Conservation (phyloP, 2,113 vertebrate species). For the Choloepus hoffmanni region DNA sequence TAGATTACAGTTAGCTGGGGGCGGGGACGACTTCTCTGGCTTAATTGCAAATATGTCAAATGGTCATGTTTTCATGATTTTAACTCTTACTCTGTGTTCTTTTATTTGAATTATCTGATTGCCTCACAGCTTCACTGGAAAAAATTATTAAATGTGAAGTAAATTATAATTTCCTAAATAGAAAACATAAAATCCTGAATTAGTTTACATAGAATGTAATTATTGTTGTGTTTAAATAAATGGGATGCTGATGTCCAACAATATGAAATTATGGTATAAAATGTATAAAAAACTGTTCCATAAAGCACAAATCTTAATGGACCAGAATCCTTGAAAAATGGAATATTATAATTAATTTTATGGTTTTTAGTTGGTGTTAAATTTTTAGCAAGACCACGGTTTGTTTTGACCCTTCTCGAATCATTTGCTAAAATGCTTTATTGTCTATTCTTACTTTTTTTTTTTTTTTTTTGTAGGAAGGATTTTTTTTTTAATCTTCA, state of each 20-base stretch:
- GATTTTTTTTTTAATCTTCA: too few relatives aligned
- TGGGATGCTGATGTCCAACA: background rate
- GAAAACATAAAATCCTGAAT: too few relatives aligned
- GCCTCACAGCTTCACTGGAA: background rate
- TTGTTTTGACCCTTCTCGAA: too few relatives aligned
- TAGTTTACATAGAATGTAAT: background rate
- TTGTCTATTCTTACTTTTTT: background rate
- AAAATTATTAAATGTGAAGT: background rate
- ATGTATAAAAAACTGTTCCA: background rate
- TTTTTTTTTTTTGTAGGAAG: too few relatives aligned
- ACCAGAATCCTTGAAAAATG: conserved; percentile 25
- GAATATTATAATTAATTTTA: conserved; percentile 26
- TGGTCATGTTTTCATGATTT: background rate
- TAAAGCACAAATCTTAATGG: conserved; percentile 30
- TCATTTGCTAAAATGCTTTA: too few relatives aligned
- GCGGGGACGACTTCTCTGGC: too few relatives aligned
- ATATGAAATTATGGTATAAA: conserved; percentile 8
- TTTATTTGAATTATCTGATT: conserved; percentile 23
- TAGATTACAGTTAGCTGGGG: background rate
- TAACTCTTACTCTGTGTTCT: background rate
- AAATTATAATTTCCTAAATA: too few relatives aligned
- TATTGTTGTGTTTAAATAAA: background rate
- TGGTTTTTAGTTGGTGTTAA: background rate
- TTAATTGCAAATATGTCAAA: background rate
- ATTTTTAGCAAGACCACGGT: background rate